Base-by-base conservation (phyloP, 2,113 vertebrate genomes). In the Cyanoliseus patagonus region DNA sequence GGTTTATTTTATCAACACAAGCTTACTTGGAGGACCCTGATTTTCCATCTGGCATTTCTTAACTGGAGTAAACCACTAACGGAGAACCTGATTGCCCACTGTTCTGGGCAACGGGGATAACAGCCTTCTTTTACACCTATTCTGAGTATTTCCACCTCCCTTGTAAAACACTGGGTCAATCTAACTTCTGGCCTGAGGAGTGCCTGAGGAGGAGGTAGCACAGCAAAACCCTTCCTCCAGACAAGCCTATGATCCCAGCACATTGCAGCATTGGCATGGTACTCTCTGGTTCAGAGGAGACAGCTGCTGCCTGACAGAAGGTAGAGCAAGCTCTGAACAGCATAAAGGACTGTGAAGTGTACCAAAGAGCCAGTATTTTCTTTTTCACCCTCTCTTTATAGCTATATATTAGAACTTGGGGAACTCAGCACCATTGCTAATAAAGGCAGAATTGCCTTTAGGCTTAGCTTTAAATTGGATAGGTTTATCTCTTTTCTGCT, bases 211-310 rank as follows among this genome's bases (percentile, higher is more conserved):
- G 31, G 6, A 83, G 30, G 49, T 83, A 53, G 19, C 17, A 75
- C 31, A 55, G 25, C 9, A 33, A 39, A 91, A 47, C 4, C 4
- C 23, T 78, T 74, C 41, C 33, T 64, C 22, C 17, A 12, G 0
- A 0, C 0, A 3, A 39, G 30, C 25, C 46, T 69, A 28, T 41
- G 73, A 12, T 74, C 19, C 27, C 44, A 39, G 51, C 30, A 11
- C 10, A 20, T 11, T 3, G 0, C 0, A 1, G 6, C 28, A 22
- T 31, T 10, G 33, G 17, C 3, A 6, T 22, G 22, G 16, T 30
- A 13, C 39, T 59, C 55, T 11, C 30, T 61, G 27, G n/a, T 51
- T 73, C 51, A 51, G 31, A 67, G 23, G 39, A 51, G 53, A n/a
- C 5, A 73, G 49, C 70, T 84, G 30, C 84, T 85, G 28, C 31